Conservation (phyloP, 2,113 vertebrate species). For the Girardinichthys multiradiatus region DNA sequence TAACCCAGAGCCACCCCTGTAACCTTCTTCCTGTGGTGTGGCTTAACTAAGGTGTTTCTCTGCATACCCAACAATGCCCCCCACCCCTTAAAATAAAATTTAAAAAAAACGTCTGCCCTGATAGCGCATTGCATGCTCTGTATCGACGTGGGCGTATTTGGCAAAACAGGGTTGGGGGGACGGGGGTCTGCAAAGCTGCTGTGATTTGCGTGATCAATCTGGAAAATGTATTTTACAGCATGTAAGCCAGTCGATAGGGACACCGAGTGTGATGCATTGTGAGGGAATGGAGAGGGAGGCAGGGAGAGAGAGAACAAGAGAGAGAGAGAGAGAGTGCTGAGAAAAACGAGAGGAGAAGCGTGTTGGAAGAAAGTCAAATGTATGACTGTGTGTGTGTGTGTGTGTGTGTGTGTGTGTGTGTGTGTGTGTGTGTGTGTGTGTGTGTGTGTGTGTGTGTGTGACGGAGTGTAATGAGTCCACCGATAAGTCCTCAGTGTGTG, state of each 20-base stretch:
- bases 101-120: slow-evolving; percentile 59
- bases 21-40: slow-evolving; percentile 58
- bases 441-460: slow-evolving; percentile 4
- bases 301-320: slow-evolving; percentile 35
- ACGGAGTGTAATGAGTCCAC: slow-evolving; percentile 68
- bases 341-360: slow-evolving; percentile 56
- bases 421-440: slow-evolving; percentile 8
- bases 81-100: slow-evolving; percentile 18
- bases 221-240: slow-evolving; percentile 83
- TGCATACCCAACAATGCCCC: slow-evolving; percentile 58
- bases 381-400: neutral
- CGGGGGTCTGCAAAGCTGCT: slow-evolving; percentile 72
- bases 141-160: slow-evolving; percentile 78
- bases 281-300: slow-evolving; percentile 67
- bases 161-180: slow-evolving; percentile 71
- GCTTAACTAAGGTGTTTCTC: slow-evolving; percentile 73
- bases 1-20: slow-evolving; percentile 79
- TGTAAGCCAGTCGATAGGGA: slow-evolving; percentile 79
- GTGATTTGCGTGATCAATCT: slow-evolving; percentile 83
- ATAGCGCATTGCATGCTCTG: slow-evolving; percentile 72
- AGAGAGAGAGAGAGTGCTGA: slow-evolving; percentile 43
- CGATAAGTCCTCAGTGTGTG: slow-evolving; percentile 69
- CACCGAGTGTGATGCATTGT: slow-evolving; percentile 82
- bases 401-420: neutral
- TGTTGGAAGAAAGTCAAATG: slow-evolving; percentile 32